Evolutionary conservation across 1,140 invertebrate genomes (phyloP).

Genomic region (Maconellicoccus hirsutus): DNA sequence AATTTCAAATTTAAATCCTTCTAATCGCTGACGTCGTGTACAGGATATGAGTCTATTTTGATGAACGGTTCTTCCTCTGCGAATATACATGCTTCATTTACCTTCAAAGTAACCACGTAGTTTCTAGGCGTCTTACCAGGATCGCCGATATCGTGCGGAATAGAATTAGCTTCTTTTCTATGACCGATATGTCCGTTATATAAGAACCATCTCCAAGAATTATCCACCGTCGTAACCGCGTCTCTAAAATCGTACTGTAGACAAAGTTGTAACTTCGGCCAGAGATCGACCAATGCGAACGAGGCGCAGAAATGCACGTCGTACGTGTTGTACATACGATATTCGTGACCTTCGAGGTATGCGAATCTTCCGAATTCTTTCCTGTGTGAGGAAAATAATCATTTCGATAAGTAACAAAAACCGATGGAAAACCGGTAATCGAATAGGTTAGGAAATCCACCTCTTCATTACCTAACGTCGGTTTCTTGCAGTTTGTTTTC

Average conservation of each 20-base stretch:
- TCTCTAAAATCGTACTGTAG: conserved; percentile 78
- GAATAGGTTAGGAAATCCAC: no score
- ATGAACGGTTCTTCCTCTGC: conserved; percentile 72
- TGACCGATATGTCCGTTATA: conserved; percentile 49
- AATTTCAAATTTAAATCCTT: conserved; percentile 89
- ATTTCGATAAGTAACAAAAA: no score
- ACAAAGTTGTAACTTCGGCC: conserved; percentile 78
- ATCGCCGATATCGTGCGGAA: conserved; percentile 88
- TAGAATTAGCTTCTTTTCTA: conserved; percentile 56
- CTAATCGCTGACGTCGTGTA: conserved; percentile 85
- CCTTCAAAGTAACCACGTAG: no score
- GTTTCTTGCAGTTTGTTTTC: no score
- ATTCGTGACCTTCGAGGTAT: conserved; percentile 82
- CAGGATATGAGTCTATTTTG: conserved; percentile 74
- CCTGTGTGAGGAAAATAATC: conserved; percentile 40
- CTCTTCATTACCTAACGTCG: no score
- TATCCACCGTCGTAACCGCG: conserved; percentile 37
- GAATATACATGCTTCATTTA: conserved; percentile 11
- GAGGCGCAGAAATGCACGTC: conserved; percentile 95
- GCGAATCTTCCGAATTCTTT: conserved; percentile 64
- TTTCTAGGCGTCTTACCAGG: conserved; percentile 47
- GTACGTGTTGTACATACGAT: conserved; percentile 92
- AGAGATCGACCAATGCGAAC: conserved; percentile 72
- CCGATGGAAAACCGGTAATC: no score
- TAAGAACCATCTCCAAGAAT: conserved; percentile 38